Conservation (phyloP, 2,113 vertebrate species). For the Penelope pileata region DNA sequence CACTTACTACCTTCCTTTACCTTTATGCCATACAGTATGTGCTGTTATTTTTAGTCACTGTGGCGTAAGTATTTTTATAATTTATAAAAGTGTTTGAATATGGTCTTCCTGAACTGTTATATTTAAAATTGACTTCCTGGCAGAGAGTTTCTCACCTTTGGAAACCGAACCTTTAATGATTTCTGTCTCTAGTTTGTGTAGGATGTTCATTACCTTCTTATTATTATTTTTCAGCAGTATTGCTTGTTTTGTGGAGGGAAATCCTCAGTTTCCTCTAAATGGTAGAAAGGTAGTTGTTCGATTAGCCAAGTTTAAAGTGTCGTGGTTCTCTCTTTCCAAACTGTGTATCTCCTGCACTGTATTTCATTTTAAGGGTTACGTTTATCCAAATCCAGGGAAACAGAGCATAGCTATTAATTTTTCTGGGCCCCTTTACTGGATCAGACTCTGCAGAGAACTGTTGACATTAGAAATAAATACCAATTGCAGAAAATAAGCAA, state of each 20-base stretch:
- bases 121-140: constrained; percentile 54
- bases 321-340: background rate
- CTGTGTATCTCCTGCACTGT: background rate
- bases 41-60: constrained; percentile 51
- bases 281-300: background rate
- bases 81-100: constrained; percentile 63
- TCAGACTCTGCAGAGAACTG: background rate
- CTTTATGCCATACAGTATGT: constrained; percentile 7
- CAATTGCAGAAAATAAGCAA: background rate
- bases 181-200: constrained; percentile 29
- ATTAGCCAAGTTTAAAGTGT: background rate
- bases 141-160: constrained; percentile 57
- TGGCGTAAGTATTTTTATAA: constrained; percentile 55
- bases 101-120: constrained; percentile 50
- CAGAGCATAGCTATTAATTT: background rate
- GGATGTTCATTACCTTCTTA: background rate
- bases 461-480: background rate
- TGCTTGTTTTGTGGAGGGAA: background rate
- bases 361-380: background rate
- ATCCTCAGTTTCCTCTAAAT: background rate
- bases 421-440: background rate
- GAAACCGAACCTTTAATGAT: background rate
- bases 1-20: constrained; percentile 44
- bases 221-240: background rate
- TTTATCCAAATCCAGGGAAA: background rate